Evolutionary conservation across 2,797 vertebrate genomes (phyloP).

Genomic region (Arvicola amphibius): DNA sequence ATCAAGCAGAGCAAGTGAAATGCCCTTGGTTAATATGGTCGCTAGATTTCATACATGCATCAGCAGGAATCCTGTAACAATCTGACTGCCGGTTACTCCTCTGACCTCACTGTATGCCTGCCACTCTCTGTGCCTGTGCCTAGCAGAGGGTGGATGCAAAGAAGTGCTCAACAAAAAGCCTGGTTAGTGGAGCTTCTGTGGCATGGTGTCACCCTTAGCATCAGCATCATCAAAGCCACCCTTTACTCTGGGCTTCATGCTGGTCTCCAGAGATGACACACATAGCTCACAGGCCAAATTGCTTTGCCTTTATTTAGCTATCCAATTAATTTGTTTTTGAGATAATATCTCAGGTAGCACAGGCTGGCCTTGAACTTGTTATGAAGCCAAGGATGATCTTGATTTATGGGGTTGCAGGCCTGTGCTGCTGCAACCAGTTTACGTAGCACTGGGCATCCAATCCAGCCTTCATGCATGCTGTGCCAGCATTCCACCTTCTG

Average conservation of each 20-base stretch:
- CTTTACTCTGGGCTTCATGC: background rate
- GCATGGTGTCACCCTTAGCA: fast-evolving
- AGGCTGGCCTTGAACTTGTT: background rate
- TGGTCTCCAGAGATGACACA: background rate
- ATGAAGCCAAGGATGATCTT: background rate
- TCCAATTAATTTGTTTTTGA: background rate
- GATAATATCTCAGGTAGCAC: background rate
- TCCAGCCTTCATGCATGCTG: background rate
- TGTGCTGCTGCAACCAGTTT: background rate
- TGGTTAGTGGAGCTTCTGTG: background rate
- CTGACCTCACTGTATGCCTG: background rate
- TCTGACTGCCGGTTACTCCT: background rate
- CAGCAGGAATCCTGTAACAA: background rate
- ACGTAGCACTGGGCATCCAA: background rate
- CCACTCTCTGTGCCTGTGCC: background rate
- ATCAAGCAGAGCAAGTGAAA: conserved; percentile 60
- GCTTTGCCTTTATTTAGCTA: background rate
- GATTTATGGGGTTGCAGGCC: background rate
- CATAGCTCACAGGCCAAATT: background rate
- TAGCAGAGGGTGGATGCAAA: background rate
- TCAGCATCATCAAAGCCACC: background rate
- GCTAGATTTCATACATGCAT: background rate
- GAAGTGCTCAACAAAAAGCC: background rate
- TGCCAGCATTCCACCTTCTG: background rate
- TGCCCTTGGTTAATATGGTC: conserved; percentile 61